Conservation (phyloP, 2,888 invertebrate species). For the Micoletzkya japonica region DNA sequence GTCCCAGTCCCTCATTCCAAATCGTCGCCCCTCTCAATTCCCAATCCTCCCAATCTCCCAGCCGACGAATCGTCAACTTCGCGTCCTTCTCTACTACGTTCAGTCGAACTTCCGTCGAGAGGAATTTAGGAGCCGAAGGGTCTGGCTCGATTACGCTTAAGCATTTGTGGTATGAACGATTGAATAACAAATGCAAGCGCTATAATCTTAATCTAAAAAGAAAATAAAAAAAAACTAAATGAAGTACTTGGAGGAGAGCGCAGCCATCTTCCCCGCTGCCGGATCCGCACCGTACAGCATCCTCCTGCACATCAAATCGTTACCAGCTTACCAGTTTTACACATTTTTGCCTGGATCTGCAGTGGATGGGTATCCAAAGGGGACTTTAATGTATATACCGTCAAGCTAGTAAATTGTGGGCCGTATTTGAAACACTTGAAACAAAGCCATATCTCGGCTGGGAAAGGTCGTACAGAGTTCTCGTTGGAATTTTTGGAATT, state of each 20-base stretch:
- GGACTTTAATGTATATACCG: too few species aligned
- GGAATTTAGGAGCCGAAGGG: conserved; percentile 6
- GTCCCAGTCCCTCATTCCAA: conserved; percentile 51
- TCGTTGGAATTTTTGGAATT: too few species aligned
- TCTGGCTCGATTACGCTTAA: conserved; percentile 19
- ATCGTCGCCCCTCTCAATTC: conserved; percentile 44
- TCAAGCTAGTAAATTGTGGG: too few species aligned
- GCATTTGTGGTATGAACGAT: background rate
- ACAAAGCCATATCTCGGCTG: too few species aligned
- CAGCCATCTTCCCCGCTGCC: conserved; percentile 12
- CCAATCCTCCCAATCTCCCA: conserved; percentile 46
- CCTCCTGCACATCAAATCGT: conserved; percentile 21
- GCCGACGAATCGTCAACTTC: conserved; percentile 8
- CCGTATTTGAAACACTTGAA: too few species aligned
- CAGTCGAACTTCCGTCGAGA: conserved; percentile 1
- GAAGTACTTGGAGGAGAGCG: conserved; percentile 10
- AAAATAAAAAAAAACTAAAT: background rate
- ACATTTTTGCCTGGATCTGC: too few species aligned
- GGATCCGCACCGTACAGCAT: conserved; percentile 7
- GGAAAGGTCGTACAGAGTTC: too few species aligned
- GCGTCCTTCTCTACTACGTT: conserved; percentile 5
- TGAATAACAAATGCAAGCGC: background rate
- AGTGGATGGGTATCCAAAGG: too few species aligned
- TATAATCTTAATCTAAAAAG: background rate
- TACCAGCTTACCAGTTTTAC: too few species aligned